Conservation (phyloP, 2,888 invertebrate genomes). For the Archips crataeganus region DNA sequence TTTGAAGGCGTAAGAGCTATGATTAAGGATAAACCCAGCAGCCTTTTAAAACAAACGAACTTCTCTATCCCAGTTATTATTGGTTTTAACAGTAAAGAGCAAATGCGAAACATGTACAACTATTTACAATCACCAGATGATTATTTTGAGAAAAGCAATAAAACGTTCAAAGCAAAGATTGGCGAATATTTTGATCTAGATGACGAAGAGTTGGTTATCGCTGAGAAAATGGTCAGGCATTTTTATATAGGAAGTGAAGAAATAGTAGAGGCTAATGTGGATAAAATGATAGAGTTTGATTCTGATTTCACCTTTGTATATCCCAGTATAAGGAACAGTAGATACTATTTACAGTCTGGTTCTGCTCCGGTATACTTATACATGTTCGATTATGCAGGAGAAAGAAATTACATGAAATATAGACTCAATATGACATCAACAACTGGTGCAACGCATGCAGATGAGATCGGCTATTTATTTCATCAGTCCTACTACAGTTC, state of each 20-base stretch:
- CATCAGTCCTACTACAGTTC: constrained; percentile 1
- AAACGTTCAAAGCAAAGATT: constrained; percentile 47
- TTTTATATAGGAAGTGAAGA: constrained; percentile 65
- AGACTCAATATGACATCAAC: constrained; percentile 18
- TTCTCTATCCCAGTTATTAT: constrained; percentile 22
- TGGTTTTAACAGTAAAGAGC: constrained; percentile 33
- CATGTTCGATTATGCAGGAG: constrained; percentile 29
- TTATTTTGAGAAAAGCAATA: constrained; percentile 44
- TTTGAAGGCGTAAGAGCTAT: constrained; percentile 29
- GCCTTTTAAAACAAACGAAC: constrained; percentile 8
- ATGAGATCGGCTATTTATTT: constrained; percentile 24
- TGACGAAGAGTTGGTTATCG: constrained; percentile 38
- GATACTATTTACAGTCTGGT: constrained; percentile 9
- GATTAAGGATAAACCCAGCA: constrained; percentile 29
- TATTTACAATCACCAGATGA: constrained; percentile 42
- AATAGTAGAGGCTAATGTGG: constrained; percentile 47
- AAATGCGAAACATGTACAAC: constrained; percentile 5
- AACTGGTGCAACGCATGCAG: constrained; percentile 22
- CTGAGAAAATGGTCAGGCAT: constrained; percentile 44
- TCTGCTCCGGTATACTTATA: constrained; percentile 23
- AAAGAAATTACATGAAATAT: constrained; percentile 31
- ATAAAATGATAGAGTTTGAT: constrained; percentile 52
- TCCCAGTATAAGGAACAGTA: constrained; percentile 17
- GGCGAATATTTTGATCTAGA: constrained; percentile 46
- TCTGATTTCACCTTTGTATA: constrained; percentile 57